Base-by-base conservation (phyloP, 2,113 vertebrate genomes). In the Oreotragus oreotragus region DNA sequence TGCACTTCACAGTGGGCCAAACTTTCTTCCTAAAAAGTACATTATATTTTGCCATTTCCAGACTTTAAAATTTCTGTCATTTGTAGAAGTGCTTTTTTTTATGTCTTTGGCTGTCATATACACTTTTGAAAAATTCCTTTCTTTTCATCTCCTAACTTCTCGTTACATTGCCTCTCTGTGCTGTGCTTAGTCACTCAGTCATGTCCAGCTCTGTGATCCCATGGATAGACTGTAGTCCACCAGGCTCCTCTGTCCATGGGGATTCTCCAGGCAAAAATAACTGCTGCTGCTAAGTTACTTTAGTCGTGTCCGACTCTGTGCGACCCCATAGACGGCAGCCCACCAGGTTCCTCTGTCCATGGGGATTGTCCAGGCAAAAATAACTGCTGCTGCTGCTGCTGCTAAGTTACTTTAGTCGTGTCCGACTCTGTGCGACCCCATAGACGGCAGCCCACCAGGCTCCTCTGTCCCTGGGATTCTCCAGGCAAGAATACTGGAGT, bases 1-100 rank as follows among this genome's bases (percentile, higher is more conserved):
- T 81, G 6, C 47, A 13, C 17, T 94, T 96, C 23, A 86, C 11
- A 30, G 17, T 43, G 33, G 39, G 70, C 17, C 17, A 55, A 25
- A 53, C 27, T 96, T 81, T 93, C 21, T 94, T 94, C 51, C 28
- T 60, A 70, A 96, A 95, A 92, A 90, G 57, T n/a, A 45, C 12
- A 39, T 39, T 94, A 49, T 10, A 77, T 90, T 94, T 94, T 96
- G 15, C 25, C 33, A 76, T 97, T 84, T 45, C 1, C 15, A 58
- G 14, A 66, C 25, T 90, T 88, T 58, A 60, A 95, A 84, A 55
- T 43, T 79, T 45, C 57, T 95, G 21, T 53, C 80, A 45, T 5
- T 12, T 57, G 2, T 39, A 70, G 60, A 10, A 96, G 53, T 91
- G 43, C 5, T 43, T 43, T 76, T n/a, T n/a, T 93, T 55, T 45